Base-by-base conservation (phyloP, 1,140 invertebrate species). In the Sarcophaga bullata region DNA sequence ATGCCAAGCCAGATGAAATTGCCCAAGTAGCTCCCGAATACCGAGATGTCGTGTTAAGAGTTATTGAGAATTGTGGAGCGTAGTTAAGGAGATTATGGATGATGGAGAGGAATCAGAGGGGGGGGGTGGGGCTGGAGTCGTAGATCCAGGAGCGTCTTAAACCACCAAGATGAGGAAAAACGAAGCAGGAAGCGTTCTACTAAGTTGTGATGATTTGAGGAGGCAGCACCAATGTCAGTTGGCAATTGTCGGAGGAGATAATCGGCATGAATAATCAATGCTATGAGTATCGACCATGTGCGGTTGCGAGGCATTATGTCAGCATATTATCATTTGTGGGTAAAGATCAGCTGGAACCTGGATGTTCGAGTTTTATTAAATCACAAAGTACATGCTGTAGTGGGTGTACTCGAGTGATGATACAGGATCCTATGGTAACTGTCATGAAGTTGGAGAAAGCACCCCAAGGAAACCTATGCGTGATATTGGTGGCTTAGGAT, bases 231-330 rank as follows among this genome's bases (percentile, higher is more conserved):
- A 5, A 99, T 99, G 99, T 99, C 98, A 48, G 99, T 99, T 49
- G 99, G 99, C n/a, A 99, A 96, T 84, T n/a, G n/a, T 91, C 99
- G 81, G 99, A 99, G 91, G 99, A 99, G 92, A 99, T 99, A 72
- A 99, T 99, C 85, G 99, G n/a, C n/a, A 99, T 92, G 99, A n/a
- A 99, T 90, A 99, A 99, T 91, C 99, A n/a, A 99, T 92, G 99
- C 99, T 10, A 99, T 99, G n/a, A 90, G 99, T 99, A 3, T 99
- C 98, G 0, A 99, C 99, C 8, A 99, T n/a, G 98, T 19, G 99
- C 99, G 25, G 99, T 99, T 10, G 98, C 97, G 88, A 99, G 99
- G 91, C 99, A 99, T 91, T 99, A 99, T 91, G 99, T 99, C 50
- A 99, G 97, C 86, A 99, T 99, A 88, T 91, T 99, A 83, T 99